Percentiles rank a stretch among this genome's conserved stretches.
Conservation (phyloP, 1,140 invertebrate species). For the Drosophila sp. region DNA sequence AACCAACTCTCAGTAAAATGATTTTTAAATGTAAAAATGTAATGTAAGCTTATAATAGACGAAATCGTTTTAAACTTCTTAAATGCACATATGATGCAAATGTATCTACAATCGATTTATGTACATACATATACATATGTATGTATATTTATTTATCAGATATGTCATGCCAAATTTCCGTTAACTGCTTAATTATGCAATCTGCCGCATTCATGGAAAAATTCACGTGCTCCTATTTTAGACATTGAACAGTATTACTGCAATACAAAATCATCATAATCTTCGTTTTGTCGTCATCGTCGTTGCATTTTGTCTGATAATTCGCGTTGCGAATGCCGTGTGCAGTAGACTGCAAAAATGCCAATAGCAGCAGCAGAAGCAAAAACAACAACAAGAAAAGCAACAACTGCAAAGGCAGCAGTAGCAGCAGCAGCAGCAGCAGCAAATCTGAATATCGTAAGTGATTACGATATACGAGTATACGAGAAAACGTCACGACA, state of each 20-base stretch:
- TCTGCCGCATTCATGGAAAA: slow-evolving; percentile 31
- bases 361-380: slow-evolving; percentile 5
- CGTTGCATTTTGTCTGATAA: slow-evolving; percentile 30
- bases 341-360: slow-evolving; percentile 37
- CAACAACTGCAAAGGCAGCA: slow-evolving; percentile 14
- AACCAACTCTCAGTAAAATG: no score
- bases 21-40: no score
- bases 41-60: no score
- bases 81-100: no score
- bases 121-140: no score
- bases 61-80: no score
- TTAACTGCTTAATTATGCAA: slow-evolving; percentile 39
- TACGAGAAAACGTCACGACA: slow-evolving; percentile 16
- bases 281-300: slow-evolving; percentile 29
- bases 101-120: no score
- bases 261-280: slow-evolving; percentile 2
- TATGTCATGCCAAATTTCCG: background rate
- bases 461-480: slow-evolving; percentile 39
- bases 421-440: background rate
- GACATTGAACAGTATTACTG: slow-evolving; percentile 14
- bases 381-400: background rate
- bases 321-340: slow-evolving; percentile 38
- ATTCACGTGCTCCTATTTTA: slow-evolving; percentile 25
- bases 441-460: slow-evolving; percentile 39
- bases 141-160: background rate